Percentiles rank a stretch among this genome's conserved stretches.
Evolutionary conservation across 2,888 invertebrate genomes (phyloP).

Genomic region (Scaptomyza polygonia): DNA sequence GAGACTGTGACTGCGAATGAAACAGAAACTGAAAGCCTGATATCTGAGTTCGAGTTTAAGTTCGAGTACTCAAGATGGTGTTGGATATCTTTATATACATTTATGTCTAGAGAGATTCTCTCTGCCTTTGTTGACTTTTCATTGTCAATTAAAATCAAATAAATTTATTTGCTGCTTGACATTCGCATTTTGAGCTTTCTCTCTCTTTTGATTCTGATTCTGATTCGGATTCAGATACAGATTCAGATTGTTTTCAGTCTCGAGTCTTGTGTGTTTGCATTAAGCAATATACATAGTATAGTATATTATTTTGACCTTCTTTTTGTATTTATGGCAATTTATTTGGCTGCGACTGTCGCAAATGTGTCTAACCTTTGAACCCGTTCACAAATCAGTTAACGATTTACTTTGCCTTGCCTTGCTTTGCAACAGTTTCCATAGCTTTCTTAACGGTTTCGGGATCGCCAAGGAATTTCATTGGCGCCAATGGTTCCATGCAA

Average conservation of each 20-base stretch:
- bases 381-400: constrained; percentile 20
- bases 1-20: constrained; percentile 17
- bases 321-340: constrained; percentile 44
- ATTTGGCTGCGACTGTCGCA: constrained; percentile 40
- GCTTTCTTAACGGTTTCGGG: constrained; percentile 91
- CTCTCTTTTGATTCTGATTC: constrained; percentile 32
- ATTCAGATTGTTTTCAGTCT: constrained; percentile 24
- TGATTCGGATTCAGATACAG: constrained; percentile 35
- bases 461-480: constrained; percentile 92
- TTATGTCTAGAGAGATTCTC: constrained; percentile 4
- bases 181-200: constrained; percentile 48
- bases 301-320: constrained; percentile 58
- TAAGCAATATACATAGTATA: constrained; percentile 41
- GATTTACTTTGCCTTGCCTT: constrained; percentile 89
- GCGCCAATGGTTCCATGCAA: constrained; percentile 89
- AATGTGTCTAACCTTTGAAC: constrained; percentile 15
- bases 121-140: constrained; percentile 67
- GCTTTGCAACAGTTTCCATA: constrained; percentile 91
- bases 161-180: constrained; percentile 80
- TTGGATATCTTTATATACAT: not conserved
- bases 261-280: constrained; percentile 52
- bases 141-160: constrained; percentile 82
- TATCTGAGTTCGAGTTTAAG: constrained; percentile 39
- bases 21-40: constrained; percentile 42
- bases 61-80: constrained; percentile 11